Conservation (phyloP, 1,140 invertebrate species). For the Lepidurus packardi region DNA sequence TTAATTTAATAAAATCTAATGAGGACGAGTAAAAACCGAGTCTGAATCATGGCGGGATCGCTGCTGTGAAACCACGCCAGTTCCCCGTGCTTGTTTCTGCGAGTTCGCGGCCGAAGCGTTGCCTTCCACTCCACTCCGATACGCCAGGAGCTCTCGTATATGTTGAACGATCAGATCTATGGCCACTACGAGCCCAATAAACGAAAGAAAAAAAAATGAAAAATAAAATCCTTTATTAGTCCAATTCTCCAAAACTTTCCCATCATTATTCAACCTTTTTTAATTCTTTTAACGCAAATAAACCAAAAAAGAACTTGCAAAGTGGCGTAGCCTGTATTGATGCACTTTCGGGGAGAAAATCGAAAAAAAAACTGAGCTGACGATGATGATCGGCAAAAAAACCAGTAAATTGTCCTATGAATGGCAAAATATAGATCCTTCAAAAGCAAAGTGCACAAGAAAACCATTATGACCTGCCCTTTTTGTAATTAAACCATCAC, state of each 20-base stretch:
- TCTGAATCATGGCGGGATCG: constrained; percentile 36
- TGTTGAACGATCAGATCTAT: constrained; percentile 98
- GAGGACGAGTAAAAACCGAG: constrained; percentile 35
- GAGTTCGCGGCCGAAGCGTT: constrained; percentile 21
- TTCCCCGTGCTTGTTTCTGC: constrained; percentile 23
- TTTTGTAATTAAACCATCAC: not conserved
- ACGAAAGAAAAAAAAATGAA: constrained; percentile 47
- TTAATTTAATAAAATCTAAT: constrained; percentile 29
- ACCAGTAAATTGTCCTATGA: too few relatives aligned
- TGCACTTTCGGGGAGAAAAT: too few relatives aligned
- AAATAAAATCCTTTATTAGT: not conserved
- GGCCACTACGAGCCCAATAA: constrained; percentile 74
- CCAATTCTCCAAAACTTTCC: not conserved
- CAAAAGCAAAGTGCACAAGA: not conserved
- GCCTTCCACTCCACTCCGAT: constrained; percentile 27
- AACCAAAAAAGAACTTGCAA: too few relatives aligned
- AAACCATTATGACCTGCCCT: not conserved
- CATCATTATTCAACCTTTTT: not conserved
- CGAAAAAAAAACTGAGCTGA: too few relatives aligned
- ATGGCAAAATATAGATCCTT: too few relatives aligned
- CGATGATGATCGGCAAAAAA: too few relatives aligned
- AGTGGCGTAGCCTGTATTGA: too few relatives aligned
- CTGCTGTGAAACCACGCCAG: not conserved
- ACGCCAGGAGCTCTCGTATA: constrained; percentile 82
- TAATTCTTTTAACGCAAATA: not conserved